Percentiles rank a stretch among this genome's conserved stretches.
Conservation (phyloP, 2,797 vertebrate species). For the Peromyscus nudipes region DNA sequence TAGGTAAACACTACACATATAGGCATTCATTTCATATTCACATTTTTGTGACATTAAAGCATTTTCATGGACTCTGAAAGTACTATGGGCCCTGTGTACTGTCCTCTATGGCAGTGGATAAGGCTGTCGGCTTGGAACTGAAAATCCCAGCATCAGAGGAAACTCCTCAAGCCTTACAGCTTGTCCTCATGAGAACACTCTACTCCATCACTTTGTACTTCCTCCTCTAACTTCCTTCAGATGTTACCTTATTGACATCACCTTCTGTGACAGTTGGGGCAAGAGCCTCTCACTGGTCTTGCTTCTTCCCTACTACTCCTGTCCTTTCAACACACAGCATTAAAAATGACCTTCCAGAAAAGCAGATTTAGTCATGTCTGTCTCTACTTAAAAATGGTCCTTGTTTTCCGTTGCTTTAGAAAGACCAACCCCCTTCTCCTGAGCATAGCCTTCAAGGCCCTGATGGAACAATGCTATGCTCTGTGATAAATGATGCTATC, state of each 20-base stretch:
- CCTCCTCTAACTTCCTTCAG: not conserved
- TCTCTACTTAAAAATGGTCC: slow-evolving; percentile 3
- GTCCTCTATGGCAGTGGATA: not conserved
- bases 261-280: not conserved
- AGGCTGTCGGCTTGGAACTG: not conserved
- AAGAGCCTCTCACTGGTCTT: not conserved
- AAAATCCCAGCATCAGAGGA: not conserved
- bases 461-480: not conserved
- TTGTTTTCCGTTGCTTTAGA: not conserved
- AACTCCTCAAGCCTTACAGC: not conserved
- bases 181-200: not conserved
- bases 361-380: slow-evolving; percentile 21
- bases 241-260: not conserved
- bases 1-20: not conserved
- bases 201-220: not conserved
- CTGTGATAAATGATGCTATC: not conserved
- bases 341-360: slow-evolving; percentile 46
- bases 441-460: not conserved
- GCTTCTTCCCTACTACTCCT: not conserved
- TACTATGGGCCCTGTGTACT: not conserved
- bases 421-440: not conserved
- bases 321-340: slow-evolving; percentile 18
- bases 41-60: not conserved
- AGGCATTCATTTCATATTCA: not conserved
- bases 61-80: not conserved